Evolutionary conservation across 2,113 vertebrate genomes (phyloP).

Genomic region (Mungos mungo): DNA sequence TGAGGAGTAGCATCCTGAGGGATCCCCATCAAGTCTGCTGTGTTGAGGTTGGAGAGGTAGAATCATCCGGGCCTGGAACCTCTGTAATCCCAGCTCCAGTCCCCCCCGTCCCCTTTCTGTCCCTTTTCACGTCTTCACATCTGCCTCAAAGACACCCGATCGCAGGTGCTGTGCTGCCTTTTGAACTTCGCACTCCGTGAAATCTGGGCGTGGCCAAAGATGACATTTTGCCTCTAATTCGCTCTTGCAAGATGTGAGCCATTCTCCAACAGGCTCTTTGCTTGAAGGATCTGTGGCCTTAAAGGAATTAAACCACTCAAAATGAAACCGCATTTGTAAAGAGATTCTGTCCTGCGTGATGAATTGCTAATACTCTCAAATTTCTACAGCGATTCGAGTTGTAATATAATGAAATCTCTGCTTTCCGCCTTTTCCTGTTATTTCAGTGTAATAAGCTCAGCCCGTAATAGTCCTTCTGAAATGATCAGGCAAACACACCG

Average conservation of each 20-base stretch:
- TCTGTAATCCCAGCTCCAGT: too few species aligned
- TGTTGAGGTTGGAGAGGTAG: background rate
- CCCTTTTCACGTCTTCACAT: rapidly evolving
- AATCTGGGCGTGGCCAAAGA: background rate
- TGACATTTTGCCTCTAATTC: background rate
- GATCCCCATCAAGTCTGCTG: background rate
- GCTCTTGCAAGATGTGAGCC: background rate
- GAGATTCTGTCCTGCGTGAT: background rate
- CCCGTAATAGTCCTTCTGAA: background rate
- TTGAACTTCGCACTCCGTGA: background rate
- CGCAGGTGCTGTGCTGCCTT: background rate
- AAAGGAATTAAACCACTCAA: background rate
- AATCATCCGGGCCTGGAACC: rapidly evolving
- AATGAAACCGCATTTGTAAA: background rate
- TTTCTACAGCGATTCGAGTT: background rate
- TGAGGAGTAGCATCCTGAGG: background rate
- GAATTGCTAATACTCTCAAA: background rate
- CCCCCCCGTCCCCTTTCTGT: rapidly evolving
- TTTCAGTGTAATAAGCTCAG: background rate
- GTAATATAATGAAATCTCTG: background rate
- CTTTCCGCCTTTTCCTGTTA: background rate
- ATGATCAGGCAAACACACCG: background rate
- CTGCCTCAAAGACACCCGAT: background rate
- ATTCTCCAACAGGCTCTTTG: background rate
- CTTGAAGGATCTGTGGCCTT: background rate